Evolutionary conservation across 1,140 invertebrate genomes (phyloP).

Genomic region (Scaptomyza hsui): DNA sequence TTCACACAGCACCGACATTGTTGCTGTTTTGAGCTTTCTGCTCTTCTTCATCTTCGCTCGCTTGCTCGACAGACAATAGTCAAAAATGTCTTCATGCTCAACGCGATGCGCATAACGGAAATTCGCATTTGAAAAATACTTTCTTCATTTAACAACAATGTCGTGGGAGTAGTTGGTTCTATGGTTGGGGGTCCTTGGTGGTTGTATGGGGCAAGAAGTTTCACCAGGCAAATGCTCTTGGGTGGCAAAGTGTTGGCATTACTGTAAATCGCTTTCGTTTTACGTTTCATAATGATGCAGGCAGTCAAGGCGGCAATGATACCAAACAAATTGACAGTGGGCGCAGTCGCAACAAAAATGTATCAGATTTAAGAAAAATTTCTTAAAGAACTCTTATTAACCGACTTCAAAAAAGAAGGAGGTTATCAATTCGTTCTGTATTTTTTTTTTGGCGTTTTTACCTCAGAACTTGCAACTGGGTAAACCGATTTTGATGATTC

Average conservation of each 20-base stretch:
- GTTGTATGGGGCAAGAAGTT: neutral
- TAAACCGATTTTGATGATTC: no score
- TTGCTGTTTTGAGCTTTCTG: constrained; percentile 62
- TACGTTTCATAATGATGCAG: constrained; percentile 79
- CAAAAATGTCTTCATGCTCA: constrained; percentile 80
- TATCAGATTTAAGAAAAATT: no score
- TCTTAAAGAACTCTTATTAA: no score
- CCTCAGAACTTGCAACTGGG: no score
- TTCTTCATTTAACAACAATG: constrained; percentile 82
- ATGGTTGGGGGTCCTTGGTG: no score
- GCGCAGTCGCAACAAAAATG: constrained; percentile 33
- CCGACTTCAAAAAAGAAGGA: no score
- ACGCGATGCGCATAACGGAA: constrained; percentile 78
- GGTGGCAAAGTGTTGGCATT: constrained; percentile 80
- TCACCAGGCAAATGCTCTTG: constrained; percentile 26
- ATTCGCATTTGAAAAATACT: constrained; percentile 82
- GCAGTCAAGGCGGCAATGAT: constrained; percentile 37
- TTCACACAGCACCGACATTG: constrained; percentile 58
- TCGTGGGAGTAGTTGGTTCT: constrained; percentile 34
- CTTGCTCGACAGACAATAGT: constrained; percentile 68
- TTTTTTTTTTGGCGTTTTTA: no score
- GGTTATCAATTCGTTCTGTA: no score
- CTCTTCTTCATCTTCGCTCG: constrained; percentile 31
- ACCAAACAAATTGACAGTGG: constrained; percentile 49
- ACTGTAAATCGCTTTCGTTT: constrained; percentile 82